Evolutionary conservation across 2,113 vertebrate species (phyloP).

Genomic region (Ploceus nigricollis): DNA sequence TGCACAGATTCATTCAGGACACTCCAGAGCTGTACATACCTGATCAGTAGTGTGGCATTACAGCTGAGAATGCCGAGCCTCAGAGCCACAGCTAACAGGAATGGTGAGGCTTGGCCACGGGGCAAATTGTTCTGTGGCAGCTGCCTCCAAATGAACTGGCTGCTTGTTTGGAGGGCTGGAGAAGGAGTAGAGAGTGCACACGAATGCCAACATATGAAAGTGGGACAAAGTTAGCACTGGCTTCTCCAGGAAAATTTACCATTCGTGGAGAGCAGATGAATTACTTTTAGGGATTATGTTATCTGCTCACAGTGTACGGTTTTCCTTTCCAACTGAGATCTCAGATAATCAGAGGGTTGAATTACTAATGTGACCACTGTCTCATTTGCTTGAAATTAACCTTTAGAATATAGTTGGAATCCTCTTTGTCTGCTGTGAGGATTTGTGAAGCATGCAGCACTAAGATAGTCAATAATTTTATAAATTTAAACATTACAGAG

Average conservation of each 20-base stretch:
- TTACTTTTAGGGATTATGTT: not conserved
- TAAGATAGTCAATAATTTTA: not conserved
- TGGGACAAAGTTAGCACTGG: not conserved
- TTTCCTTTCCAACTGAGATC: not conserved
- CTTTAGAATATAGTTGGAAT: not conserved
- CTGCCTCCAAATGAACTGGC: not conserved
- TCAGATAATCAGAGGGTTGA: not conserved
- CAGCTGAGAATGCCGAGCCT: not conserved
- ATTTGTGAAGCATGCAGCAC: not conserved
- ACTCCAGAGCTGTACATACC: not conserved
- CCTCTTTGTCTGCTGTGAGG: not conserved
- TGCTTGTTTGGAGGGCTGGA: not conserved
- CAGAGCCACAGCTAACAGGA: not conserved
- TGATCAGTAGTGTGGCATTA: not conserved
- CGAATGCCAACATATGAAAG: not conserved
- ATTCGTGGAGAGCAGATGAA: not conserved
- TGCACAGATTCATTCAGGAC: not conserved
- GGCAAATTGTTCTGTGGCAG: not conserved
- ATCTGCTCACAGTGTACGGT: not conserved
- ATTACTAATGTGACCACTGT: not conserved
- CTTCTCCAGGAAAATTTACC: not conserved
- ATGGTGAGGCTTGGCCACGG: rapidly evolving
- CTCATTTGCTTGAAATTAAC: not conserved
- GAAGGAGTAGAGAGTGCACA: not conserved
- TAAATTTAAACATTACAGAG: not conserved